These are phyloP conservation scores for Stomatorhinus ivindoensis DNA, from an alignment of 2,113 vertebrate genomes.

Conservation along the genomic window DNA sequence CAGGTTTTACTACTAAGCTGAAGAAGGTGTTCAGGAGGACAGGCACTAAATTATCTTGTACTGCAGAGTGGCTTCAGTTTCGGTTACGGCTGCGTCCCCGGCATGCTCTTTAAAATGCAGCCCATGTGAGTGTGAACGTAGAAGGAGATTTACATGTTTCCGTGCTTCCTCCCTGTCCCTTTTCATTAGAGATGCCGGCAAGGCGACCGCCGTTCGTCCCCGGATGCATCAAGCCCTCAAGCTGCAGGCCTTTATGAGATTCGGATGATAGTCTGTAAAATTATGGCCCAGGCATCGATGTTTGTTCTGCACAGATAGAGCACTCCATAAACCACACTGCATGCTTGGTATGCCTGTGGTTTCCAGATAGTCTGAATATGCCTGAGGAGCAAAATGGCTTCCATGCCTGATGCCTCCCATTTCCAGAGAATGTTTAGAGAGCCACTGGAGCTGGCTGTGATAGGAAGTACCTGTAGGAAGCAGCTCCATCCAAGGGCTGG, in stretches of 20 bases:
- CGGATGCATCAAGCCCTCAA: constrained; percentile 6
- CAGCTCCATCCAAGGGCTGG: not conserved
- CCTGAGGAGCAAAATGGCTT: not conserved
- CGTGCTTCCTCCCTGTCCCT: not conserved
- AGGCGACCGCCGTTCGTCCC: not conserved
- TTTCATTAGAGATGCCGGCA: constrained; percentile 18
- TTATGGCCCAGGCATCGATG: not conserved
- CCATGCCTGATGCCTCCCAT: not conserved
- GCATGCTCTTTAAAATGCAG: constrained; percentile 10
- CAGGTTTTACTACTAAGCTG: not conserved
- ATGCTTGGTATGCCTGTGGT: not conserved
- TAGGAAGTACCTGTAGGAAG: not conserved
- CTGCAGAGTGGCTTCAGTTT: not conserved
- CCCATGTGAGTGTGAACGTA: not conserved
- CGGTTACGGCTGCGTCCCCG: not conserved
- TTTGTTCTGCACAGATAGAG: not conserved
- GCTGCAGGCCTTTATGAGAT: constrained; percentile 11
- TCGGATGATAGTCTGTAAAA: constrained; percentile 13
- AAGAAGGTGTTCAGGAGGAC: not conserved
- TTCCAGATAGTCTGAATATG: not conserved
- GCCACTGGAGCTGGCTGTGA: not conserved
- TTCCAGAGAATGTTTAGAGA: not conserved
- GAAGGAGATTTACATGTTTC: not conserved
- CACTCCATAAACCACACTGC: not conserved
- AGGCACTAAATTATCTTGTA: constrained; percentile 14